phyloP scores from a whole-genome alignment of 2,113 vertebrate species.

The Corythornis vintsioides region DNA sequence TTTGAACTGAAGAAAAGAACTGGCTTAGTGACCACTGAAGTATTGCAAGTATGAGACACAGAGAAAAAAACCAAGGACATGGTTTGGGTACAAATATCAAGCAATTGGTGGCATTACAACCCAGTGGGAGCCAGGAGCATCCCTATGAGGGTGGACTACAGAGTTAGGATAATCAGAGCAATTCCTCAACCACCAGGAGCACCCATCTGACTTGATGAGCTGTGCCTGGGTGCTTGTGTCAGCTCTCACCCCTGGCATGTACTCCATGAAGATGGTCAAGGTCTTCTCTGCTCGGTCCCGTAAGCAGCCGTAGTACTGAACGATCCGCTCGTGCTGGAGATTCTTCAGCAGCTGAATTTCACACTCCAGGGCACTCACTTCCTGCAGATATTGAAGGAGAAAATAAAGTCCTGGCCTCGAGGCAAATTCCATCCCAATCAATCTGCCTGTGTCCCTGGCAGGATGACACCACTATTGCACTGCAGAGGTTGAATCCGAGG shows the following conservation, averaged over 20 bases:
- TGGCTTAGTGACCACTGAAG: neutral
- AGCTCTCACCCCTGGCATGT: constrained; percentile 92
- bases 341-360: constrained; percentile 97
- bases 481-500: neutral
- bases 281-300: constrained; percentile 91
- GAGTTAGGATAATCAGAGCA: neutral
- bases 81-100: neutral
- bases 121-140: neutral
- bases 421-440: neutral
- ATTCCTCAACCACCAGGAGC: neutral
- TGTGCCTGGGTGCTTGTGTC: neutral
- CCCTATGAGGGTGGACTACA: neutral
- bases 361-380: constrained; percentile 94
- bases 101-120: neutral
- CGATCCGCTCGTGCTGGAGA: constrained; percentile 92
- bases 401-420: neutral
- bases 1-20: neutral
- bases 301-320: constrained; percentile 93
- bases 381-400: constrained; percentile 72
- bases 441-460: neutral
- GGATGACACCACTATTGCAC: neutral
- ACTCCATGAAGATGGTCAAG: constrained; percentile 97
- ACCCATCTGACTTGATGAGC: neutral
- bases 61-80: neutral
- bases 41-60: neutral